Evolutionary conservation across 2,888 invertebrate species (phyloP), one percentile per base, ranked within the genome.

Genomic region (Ferdinandea cuprea): DNA sequence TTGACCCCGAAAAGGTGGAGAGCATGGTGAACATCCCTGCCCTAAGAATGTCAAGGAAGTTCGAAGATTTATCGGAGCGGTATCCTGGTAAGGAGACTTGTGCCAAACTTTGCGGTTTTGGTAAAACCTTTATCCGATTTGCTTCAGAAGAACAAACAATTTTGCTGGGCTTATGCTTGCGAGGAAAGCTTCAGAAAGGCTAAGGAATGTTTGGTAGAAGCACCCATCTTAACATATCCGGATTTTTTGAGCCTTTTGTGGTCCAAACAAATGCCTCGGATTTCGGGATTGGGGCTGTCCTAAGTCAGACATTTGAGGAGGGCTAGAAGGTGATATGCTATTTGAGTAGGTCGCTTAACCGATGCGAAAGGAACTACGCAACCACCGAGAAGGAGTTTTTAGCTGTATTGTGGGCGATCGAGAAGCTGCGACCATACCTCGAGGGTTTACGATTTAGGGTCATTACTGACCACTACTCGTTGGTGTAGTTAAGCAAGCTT

Each of bases 1-100:
- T 85, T 0, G 85, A 87, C 52, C 86, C 86, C 0, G 85, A 85
- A 0, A 86, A 80, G 52, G 69, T 87, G 0, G 37, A 56, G 0
- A 68, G 85, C 0, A 85, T 86, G 21, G 4, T 58, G 9, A 58
- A 46, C 9, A 44, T 68, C n/a, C 65, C 69, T 11, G 15, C 37
- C 79, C 80, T 1, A 66, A 8, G n/a, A 78, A 52, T n/a, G 35
- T 56, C 3, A 59, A 15, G n/a, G 28, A 59, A 5, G 59, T 59
- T 2, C 44, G 44, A n/a, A 59, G 59, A n/a, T 25, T 59, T 5
- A 15, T 59, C n/a, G 28, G 13, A 9, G 25, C 58, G 13, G 58
- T 58, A 9, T 58, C 69, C 13, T 68, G 56, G 44, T 54, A 54
- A 32, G 56, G 40, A 25, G 68, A 19, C 50, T 65, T 19, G 13